A percentile compares a stretch with the other conserved stretches of the same genome.
These are phyloP conservation scores for Ditula angustiorana DNA, from an alignment of 2,888 invertebrate genomes.

Conservation along the genomic window DNA sequence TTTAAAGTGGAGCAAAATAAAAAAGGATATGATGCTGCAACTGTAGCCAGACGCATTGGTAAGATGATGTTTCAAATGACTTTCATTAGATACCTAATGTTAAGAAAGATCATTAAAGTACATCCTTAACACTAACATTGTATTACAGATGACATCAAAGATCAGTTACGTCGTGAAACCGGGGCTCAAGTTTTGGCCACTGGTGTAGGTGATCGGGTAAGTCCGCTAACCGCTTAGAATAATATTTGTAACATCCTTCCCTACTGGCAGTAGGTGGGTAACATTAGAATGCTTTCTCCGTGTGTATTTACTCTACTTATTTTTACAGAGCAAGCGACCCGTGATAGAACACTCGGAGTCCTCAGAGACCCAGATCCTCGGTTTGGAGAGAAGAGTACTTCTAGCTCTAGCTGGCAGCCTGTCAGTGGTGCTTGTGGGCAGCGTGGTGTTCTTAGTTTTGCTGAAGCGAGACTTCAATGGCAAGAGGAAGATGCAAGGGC, in stretches of 20 bases:
- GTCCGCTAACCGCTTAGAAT: no score
- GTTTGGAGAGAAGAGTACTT: slow-evolving; percentile 68
- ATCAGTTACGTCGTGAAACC: slow-evolving; percentile 87
- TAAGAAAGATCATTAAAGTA: background rate
- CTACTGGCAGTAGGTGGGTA: no score
- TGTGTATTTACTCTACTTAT: slow-evolving; percentile 13
- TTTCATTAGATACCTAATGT: background rate
- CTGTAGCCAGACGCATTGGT: slow-evolving; percentile 89
- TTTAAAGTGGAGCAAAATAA: slow-evolving; percentile 90
- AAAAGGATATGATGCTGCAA: slow-evolving; percentile 87
- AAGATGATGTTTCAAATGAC: slow-evolving; percentile 50
- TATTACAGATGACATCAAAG: slow-evolving; percentile 85
- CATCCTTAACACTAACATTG: background rate
- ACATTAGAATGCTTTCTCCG: slow-evolving; percentile 6
- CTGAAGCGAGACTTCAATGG: slow-evolving; percentile 91
- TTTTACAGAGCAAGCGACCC: slow-evolving; percentile 71
- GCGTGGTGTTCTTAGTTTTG: slow-evolving; percentile 78
- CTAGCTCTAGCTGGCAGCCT: slow-evolving; percentile 72
- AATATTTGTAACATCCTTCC: no score
- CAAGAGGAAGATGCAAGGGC: slow-evolving; percentile 92
- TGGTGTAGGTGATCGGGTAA: slow-evolving; percentile 93
- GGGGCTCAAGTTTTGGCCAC: slow-evolving; percentile 89
- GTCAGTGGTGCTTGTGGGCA: slow-evolving; percentile 71
- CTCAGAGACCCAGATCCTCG: slow-evolving; percentile 59
- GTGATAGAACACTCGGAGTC: slow-evolving; percentile 64